These are phyloP conservation scores for Bombus confusus DNA, from an alignment of 1,140 invertebrate species.

Conservation along the genomic window DNA sequence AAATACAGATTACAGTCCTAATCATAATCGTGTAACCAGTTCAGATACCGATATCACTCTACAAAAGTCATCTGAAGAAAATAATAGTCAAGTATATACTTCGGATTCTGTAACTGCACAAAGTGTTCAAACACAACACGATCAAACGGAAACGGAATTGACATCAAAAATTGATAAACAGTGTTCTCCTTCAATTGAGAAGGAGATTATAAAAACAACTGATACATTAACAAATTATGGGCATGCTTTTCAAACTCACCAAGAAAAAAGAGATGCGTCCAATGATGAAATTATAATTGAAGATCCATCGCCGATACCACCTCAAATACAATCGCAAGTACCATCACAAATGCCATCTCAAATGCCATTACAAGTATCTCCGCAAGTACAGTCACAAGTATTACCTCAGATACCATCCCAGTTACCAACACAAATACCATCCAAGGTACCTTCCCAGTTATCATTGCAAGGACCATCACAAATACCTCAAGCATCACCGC, in stretches of 20 bases:
- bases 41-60: conserved; percentile 68
- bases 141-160: conserved; percentile 63
- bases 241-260: conserved; percentile 56
- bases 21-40: conserved; percentile 68
- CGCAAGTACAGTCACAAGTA: not conserved
- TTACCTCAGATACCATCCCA: conserved; percentile 10
- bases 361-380: conserved; percentile 3
- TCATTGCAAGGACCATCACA: conserved; percentile 57
- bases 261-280: conserved; percentile 57
- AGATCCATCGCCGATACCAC: conserved; percentile 51
- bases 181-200: conserved; percentile 53
- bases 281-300: conserved; percentile 74
- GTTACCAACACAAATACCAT: conserved; percentile 44
- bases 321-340: conserved; percentile 22
- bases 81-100: conserved; percentile 63
- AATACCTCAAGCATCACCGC: conserved; percentile 45
- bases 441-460: conserved; percentile 55
- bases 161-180: conserved; percentile 57
- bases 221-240: conserved; percentile 58
- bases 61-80: conserved; percentile 68
- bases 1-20: conserved; percentile 76
- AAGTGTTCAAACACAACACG: conserved; percentile 60
- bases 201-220: conserved; percentile 51
- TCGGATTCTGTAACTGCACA: conserved; percentile 57
- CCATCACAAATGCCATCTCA: conserved; percentile 41